Evolutionary conservation across 1,140 invertebrate genomes (phyloP).

Genomic region (Hormaphis cornu): DNA sequence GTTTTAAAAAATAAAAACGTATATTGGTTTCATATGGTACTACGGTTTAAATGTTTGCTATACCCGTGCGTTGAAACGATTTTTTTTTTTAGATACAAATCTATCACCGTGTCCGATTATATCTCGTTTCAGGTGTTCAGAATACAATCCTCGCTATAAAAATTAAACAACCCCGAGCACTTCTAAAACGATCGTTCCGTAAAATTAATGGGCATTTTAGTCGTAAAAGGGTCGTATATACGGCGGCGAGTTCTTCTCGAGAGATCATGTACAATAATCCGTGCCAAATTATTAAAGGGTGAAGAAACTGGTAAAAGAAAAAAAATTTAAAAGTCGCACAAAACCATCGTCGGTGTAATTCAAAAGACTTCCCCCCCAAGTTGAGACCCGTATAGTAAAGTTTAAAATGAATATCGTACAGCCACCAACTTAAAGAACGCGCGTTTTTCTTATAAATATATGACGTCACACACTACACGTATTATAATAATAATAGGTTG

Average conservation of each 20-base stretch:
- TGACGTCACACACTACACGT: no score
- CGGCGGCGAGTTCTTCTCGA: constrained; percentile 11
- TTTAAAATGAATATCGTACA: neutral
- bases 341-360: constrained; percentile 18
- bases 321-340: constrained; percentile 20
- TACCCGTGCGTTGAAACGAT: no score
- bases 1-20: no score
- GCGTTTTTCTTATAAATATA: neutral
- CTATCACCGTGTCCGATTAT: neutral
- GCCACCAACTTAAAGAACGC: neutral
- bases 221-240: neutral
- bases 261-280: constrained; percentile 20
- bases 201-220: constrained; percentile 1
- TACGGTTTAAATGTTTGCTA: no score
- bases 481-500: no score
- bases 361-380: neutral
- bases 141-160: neutral
- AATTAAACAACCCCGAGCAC: neutral
- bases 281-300: constrained; percentile 26
- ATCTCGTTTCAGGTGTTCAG: no score
- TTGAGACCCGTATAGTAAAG: neutral
- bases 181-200: neutral
- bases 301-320: constrained; percentile 11
- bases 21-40: no score
- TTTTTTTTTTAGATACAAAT: no score